These are phyloP conservation scores for Jordanella pulchra DNA, from an alignment of 2,797 vertebrate genomes.

Conservation along the genomic window DNA sequence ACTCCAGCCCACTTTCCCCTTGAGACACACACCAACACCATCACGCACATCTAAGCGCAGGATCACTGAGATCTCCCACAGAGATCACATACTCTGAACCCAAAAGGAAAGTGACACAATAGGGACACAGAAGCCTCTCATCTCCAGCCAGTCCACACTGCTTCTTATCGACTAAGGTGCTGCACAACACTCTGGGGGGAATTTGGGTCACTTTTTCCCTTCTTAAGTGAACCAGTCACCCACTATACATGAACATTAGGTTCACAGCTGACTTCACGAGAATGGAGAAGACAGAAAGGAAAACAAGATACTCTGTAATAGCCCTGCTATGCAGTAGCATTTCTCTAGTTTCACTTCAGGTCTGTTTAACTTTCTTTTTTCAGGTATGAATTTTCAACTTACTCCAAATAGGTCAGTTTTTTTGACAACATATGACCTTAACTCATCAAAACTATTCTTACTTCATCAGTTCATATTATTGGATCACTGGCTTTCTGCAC, in stretches of 20 bases:
- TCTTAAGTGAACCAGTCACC: constrained; percentile 57
- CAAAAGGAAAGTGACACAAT: constrained; percentile 73
- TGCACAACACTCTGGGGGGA: constrained; percentile 40
- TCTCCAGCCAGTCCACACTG: constrained; percentile 47
- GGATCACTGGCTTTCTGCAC: background rate
- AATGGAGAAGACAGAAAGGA: constrained; percentile 43
- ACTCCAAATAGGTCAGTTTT: background rate
- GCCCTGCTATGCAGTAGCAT: constrained; percentile 6
- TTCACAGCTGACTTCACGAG: constrained; percentile 32
- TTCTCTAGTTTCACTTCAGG: constrained; percentile 9
- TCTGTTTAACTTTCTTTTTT: constrained; percentile 5
- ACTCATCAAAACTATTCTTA: background rate
- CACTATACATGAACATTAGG: constrained; percentile 62
- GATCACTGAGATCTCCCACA: constrained; percentile 33
- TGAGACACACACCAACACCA: constrained; percentile 7
- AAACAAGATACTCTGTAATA: constrained; percentile 52
- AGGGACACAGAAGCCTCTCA: constrained; percentile 64
- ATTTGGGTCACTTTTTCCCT: constrained; percentile 28
- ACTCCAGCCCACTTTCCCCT: constrained; percentile 29
- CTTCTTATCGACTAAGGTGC: constrained; percentile 59
- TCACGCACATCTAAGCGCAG: constrained; percentile 9
- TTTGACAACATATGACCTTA: background rate
- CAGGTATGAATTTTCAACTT: background rate
- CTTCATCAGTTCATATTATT: background rate
- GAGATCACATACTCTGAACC: constrained; percentile 50